Conservation (phyloP, 2,113 vertebrate genomes). For the Cephalopholis sonnerati region DNA sequence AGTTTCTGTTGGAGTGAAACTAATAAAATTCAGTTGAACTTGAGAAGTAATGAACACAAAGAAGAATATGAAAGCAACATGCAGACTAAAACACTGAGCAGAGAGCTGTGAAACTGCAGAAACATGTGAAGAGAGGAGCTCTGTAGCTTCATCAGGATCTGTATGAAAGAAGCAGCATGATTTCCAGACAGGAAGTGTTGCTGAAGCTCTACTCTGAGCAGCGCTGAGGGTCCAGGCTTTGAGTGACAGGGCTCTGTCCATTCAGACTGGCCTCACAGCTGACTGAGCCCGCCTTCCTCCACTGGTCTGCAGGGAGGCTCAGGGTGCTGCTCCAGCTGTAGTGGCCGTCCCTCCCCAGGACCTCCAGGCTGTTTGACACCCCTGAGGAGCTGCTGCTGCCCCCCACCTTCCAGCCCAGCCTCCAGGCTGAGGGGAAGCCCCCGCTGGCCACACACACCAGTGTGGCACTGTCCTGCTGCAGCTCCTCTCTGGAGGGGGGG, state of each 20-base stretch:
- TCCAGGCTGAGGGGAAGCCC: slow-evolving; percentile 47
- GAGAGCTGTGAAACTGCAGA: not conserved
- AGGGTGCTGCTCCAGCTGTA: slow-evolving; percentile 70
- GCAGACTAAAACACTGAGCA: too few relatives aligned
- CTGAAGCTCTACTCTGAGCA: slow-evolving; percentile 59
- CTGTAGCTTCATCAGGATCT: too few relatives aligned
- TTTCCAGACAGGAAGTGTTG: too few relatives aligned
- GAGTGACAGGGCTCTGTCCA: slow-evolving; percentile 58
- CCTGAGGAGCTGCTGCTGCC: slow-evolving; percentile 36
- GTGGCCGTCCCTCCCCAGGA: slow-evolving; percentile 38
- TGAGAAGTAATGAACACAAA: too few relatives aligned
- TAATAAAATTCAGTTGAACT: too few relatives aligned
- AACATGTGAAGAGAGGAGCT: not conserved
- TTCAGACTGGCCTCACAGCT: slow-evolving; percentile 67
- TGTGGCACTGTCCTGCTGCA: slow-evolving; percentile 19
- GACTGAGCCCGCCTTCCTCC: slow-evolving; percentile 53
- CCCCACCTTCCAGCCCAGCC: slow-evolving; percentile 64
- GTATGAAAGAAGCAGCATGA: too few relatives aligned
- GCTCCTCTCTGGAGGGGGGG: slow-evolving; percentile 48
- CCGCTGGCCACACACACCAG: slow-evolving; percentile 55
- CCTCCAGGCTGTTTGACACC: slow-evolving; percentile 38
- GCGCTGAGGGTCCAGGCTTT: slow-evolving; percentile 56
- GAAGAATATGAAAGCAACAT: too few relatives aligned
- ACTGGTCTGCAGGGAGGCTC: slow-evolving; percentile 61
- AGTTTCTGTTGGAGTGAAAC: too few relatives aligned